Base-by-base conservation (phyloP, 1,140 invertebrate genomes). In the Pollicipes pollicipes region DNA sequence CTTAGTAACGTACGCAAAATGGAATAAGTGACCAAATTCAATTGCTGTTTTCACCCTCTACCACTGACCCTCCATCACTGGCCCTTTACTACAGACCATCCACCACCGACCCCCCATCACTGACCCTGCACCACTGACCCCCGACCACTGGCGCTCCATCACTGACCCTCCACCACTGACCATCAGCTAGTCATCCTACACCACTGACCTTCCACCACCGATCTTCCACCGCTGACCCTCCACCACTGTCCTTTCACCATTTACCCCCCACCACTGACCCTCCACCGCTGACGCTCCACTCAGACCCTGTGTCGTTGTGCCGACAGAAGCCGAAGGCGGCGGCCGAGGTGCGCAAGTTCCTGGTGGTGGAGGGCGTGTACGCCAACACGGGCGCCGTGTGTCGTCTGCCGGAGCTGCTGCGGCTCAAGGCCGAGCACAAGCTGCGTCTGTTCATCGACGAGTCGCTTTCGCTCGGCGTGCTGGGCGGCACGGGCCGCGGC, bases 381-480 rank as follows among this genome's bases (percentile, higher is more conserved):
- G 84, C 87, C 72, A 97, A 97, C 75, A 88, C 88, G 69, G 96
- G 94, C 10, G 84, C 88, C 73, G 86, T 99, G 72, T 97, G 95
- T 78, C 90, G 91, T 0, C 81, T 99, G 28, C 88, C 88, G 13
- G 83, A 88, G 78, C 79, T 98, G 17, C 85, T 98, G 21, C 83
- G 86, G 72, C 78, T 98, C 6, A 89, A 94, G 70, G 86, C 87
- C 76, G 87, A 90, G 76, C 93, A 92, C 80, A 98, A 97, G 80
- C 80, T 97, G 35, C 85, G 96, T 45, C 85, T 98, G 68, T 96
- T 98, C 77, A 79, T 99, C 69, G 96, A 99, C 78, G 96, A 99
- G 81, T 90, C 87, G 70, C 83, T 95, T 75, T 93, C 92, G 2
- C 94, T 98, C 83, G 96, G 94, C 71, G 87, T 89, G 68, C 77